These are phyloP conservation scores for Lasioglossum baleicum DNA, from an alignment of 1,140 invertebrate species.

Conservation along the genomic window DNA sequence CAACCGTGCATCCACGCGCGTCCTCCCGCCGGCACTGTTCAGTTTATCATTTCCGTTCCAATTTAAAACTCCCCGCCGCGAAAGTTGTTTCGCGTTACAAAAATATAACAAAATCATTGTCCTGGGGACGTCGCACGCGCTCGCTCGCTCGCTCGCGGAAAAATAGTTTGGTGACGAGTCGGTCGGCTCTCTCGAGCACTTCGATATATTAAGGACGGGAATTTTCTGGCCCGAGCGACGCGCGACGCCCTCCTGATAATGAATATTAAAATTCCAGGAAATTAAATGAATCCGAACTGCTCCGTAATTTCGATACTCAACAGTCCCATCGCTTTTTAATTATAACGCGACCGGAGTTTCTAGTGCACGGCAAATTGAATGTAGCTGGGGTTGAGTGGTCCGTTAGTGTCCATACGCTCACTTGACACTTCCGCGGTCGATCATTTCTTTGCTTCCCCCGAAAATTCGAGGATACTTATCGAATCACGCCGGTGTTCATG, in stretches of 20 bases:
- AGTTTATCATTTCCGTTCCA: slow-evolving; percentile 43
- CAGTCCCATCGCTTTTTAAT: neutral
- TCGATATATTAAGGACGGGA: neutral
- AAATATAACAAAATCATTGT: neutral
- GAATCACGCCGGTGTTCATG: too few relatives aligned
- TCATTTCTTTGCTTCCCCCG: neutral
- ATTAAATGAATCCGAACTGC: neutral
- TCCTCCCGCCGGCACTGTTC: neutral
- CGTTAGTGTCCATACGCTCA: neutral
- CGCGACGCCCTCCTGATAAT: neutral
- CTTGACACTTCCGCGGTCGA: neutral
- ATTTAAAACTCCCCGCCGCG: slow-evolving; percentile 35
- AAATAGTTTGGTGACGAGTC: neutral
- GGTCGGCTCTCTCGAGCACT: neutral
- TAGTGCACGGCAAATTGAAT: neutral
- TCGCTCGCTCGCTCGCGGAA: neutral
- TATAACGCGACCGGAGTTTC: neutral
- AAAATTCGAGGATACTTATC: too few relatives aligned
- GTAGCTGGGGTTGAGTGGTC: neutral
- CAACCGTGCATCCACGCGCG: slow-evolving; percentile 25
- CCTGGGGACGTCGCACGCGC: neutral
- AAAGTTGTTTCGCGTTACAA: slow-evolving; percentile 2
- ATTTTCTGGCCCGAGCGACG: neutral
- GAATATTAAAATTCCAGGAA: neutral
- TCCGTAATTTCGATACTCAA: slow-evolving; percentile 1